phyloP scores from a whole-genome alignment of 2,113 vertebrate species.

The Aix galericulata region DNA sequence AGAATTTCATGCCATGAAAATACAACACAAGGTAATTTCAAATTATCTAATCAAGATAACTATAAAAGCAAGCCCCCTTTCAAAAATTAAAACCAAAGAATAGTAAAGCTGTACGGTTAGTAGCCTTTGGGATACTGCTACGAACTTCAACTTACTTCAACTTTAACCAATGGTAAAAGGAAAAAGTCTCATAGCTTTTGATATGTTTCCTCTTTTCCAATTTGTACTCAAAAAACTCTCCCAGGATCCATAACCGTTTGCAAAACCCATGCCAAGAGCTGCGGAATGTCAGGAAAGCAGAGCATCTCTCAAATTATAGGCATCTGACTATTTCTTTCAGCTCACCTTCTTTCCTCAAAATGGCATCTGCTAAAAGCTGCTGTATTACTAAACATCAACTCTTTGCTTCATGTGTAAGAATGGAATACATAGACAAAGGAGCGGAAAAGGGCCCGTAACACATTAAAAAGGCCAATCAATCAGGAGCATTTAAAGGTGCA shows the following conservation, averaged over 20 bases:
- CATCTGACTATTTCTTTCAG: not conserved
- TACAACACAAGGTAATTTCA: constrained; percentile 64
- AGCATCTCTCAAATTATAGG: not conserved
- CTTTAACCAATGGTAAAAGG: not conserved
- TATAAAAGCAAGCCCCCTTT: not conserved
- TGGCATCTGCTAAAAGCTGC: not conserved
- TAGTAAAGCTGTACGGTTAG: not conserved
- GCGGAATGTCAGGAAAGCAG: not conserved
- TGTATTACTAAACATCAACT: not conserved
- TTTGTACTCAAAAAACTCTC: not conserved
- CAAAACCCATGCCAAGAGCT: not conserved
- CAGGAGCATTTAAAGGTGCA: not conserved
- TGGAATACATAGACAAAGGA: not conserved
- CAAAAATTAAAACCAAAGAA: not conserved
- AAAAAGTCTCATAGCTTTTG: not conserved
- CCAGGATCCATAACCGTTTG: not conserved
- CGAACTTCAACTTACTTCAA: not conserved
- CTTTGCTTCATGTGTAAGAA: not conserved
- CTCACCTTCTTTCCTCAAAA: not conserved
- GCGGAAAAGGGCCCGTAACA: not conserved
- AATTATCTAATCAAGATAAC: constrained; percentile 43
- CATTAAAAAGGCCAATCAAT: not conserved
- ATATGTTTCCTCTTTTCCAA: not conserved
- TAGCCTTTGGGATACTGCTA: not conserved
- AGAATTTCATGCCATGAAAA: constrained; percentile 75